Percentiles rank a stretch among this genome's conserved stretches.
These are phyloP conservation scores for Theocolax elegans DNA, from an alignment of 1,140 invertebrate species.

Conservation along the genomic window DNA sequence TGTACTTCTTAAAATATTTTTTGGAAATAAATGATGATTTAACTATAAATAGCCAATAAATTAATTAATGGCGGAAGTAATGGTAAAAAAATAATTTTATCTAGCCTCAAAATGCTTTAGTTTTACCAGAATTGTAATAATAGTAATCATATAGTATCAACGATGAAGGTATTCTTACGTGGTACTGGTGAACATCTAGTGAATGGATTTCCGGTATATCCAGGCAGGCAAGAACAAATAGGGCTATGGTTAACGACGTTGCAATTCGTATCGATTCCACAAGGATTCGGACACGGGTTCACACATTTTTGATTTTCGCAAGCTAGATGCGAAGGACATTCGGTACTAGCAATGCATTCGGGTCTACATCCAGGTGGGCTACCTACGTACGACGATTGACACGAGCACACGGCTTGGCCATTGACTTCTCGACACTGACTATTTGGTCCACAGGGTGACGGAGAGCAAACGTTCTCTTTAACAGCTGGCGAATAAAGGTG, in stretches of 20 bases:
- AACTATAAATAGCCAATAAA: no score
- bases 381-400: conserved; percentile 73
- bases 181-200: conserved; percentile 53
- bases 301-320: conserved; percentile 64
- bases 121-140: no score
- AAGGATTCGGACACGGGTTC: conserved; percentile 62
- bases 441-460: conserved; percentile 81
- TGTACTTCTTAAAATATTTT: no score
- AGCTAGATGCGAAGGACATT: conserved; percentile 59
- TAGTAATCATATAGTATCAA: no score
- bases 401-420: conserved; percentile 71
- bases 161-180: conserved; percentile 52
- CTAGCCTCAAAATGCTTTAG: no score
- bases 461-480: conserved; percentile 71
- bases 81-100: no score
- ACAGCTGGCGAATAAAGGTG: conserved; percentile 26
- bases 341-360: conserved; percentile 67
- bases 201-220: conserved; percentile 75
- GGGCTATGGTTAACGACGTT: conserved; percentile 64
- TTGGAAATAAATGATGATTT: no score
- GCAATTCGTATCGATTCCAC: conserved; percentile 64
- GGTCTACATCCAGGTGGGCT: conserved; percentile 73
- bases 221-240: conserved; percentile 70
- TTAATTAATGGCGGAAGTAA: no score
- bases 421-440: conserved; percentile 75